Evolutionary conservation across 1,140 invertebrate species (phyloP).

Genomic region (Tetragnatha versicolor): DNA sequence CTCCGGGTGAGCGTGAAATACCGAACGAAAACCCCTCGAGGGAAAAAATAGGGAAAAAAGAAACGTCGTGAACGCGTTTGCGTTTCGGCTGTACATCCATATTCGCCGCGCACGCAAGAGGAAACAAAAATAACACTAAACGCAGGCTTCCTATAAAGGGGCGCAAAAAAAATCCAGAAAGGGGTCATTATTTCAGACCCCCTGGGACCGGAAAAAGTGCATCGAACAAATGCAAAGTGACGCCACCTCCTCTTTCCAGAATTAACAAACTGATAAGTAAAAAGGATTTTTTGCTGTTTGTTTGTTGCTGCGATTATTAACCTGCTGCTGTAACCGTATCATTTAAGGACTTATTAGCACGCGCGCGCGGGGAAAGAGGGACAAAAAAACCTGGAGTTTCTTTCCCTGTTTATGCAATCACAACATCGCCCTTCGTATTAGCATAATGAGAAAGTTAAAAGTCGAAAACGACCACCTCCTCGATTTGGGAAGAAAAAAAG

Average conservation of each 20-base stretch:
- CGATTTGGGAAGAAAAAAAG: background rate
- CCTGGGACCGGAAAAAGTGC: conserved; percentile 6
- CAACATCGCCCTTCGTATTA: conserved; percentile 15
- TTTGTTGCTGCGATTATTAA: background rate
- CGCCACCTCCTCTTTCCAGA: background rate
- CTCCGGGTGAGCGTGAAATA: too few relatives aligned
- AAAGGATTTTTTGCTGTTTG: conserved; percentile 7
- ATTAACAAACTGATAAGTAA: conserved; percentile 32
- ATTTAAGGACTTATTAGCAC: conserved; percentile 48
- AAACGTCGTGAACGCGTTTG: too few relatives aligned
- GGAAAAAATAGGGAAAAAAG: too few relatives aligned
- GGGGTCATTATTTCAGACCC: conserved; percentile 47
- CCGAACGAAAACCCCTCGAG: too few relatives aligned
- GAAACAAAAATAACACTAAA: conserved; percentile 10
- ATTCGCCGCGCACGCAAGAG: background rate
- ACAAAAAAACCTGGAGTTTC: background rate
- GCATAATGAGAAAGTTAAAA: conserved; percentile 52
- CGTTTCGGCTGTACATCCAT: too few relatives aligned
- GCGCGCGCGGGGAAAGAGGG: background rate
- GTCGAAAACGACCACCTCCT: conserved; percentile 25
- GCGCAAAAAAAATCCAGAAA: conserved; percentile 25
- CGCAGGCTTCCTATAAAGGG: background rate
- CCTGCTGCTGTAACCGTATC: conserved; percentile 16
- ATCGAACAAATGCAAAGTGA: conserved; percentile 31
- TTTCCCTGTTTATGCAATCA: conserved; percentile 23